Evolutionary conservation across 2,113 vertebrate species (phyloP).

Genomic region (Mola mola): DNA sequence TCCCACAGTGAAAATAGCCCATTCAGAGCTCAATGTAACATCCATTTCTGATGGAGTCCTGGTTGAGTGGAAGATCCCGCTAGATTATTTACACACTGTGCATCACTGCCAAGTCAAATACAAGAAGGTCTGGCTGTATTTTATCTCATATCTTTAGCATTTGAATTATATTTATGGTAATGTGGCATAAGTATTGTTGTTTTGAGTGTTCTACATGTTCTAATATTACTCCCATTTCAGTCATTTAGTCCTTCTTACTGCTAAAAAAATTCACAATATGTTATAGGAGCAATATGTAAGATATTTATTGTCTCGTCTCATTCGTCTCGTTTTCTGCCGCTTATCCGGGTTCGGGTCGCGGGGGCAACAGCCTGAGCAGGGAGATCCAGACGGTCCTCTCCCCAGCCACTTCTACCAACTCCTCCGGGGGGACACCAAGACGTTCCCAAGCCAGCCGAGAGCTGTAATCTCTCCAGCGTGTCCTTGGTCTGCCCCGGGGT

Average conservation of each 20-base stretch:
- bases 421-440: no score
- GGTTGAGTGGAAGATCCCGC: constrained; percentile 19
- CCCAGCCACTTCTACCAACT: no score
- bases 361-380: no score
- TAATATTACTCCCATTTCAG: no score
- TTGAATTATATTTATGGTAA: neutral
- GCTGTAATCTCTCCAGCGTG: no score
- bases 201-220: no score
- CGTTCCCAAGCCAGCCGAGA: no score
- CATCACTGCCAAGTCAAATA: constrained; percentile 65
- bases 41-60: constrained; percentile 7
- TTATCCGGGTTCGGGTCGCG: neutral
- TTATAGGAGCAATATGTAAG: no score
- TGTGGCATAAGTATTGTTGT: neutral
- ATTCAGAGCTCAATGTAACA: neutral
- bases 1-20: constrained; percentile 53
- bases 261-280: neutral
- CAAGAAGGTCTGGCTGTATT: constrained; percentile 44
- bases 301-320: neutral
- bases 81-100: accelerated
- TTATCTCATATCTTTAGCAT: no score
- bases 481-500: no score
- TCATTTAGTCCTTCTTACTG: no score
- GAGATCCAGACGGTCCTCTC: no score
- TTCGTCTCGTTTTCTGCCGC: neutral